These are phyloP conservation scores for Holothuria scabra DNA, from an alignment of 53 echinoderm and acorn worm species.

Conservation along the genomic window DNA sequence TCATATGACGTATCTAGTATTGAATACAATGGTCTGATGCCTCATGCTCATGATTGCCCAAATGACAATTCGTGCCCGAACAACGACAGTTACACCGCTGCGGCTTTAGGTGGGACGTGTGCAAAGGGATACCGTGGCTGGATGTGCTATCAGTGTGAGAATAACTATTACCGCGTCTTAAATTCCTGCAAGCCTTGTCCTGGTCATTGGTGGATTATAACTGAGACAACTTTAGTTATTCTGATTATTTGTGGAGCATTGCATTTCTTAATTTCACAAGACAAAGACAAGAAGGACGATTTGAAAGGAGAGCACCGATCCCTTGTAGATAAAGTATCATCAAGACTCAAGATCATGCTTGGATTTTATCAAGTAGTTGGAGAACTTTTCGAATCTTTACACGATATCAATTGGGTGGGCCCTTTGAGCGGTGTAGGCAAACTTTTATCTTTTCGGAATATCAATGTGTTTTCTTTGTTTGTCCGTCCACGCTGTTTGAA, in stretches of 20 bases:
- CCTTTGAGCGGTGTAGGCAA: neutral
- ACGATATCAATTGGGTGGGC: slow-evolving; percentile 3
- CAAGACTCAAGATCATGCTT: slow-evolving; percentile 4
- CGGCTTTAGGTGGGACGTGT: neutral
- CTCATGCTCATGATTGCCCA: neutral
- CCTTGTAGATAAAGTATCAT: neutral
- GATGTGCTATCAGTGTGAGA: slow-evolving; percentile 17
- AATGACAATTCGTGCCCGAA: neutral
- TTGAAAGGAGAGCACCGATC: neutral
- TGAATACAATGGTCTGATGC: neutral
- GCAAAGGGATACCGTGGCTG: slow-evolving; percentile 2
- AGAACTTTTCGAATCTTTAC: neutral
- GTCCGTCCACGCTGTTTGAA: neutral
- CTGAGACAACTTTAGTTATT: neutral
- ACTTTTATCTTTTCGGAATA: neutral
- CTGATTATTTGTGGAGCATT: neutral
- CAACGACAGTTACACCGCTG: neutral
- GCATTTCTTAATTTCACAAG: neutral
- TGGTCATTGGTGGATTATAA: neutral
- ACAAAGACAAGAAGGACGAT: neutral
- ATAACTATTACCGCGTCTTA: neutral
- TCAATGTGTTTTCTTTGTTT: neutral
- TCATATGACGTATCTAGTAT: neutral
- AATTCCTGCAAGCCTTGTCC: slow-evolving; percentile 2
- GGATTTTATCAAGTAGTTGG: slow-evolving; percentile 24